Conservation (phyloP, 2,888 invertebrate genomes). For the Drosophila melanocephala region DNA sequence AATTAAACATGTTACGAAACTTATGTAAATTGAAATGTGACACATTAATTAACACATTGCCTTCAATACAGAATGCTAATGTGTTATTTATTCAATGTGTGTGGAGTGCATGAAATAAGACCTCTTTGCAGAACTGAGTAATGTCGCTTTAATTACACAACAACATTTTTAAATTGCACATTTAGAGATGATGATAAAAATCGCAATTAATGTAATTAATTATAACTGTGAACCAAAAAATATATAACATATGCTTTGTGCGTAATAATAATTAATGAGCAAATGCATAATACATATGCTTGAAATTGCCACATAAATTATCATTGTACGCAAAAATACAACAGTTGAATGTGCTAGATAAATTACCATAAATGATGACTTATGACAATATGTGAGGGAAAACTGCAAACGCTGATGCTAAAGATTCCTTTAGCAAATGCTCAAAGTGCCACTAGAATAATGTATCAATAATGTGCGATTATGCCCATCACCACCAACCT, state of each 20-base stretch:
- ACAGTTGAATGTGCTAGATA: conserved; percentile 11
- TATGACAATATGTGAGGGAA: not conserved
- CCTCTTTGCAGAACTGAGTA: conserved; percentile 56
- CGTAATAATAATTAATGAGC: conserved; percentile 53
- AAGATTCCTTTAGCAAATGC: conserved; percentile 16
- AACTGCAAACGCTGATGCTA: not conserved
- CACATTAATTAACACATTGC: conserved; percentile 60
- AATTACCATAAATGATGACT: conserved; percentile 12
- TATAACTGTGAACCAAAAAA: conserved; percentile 23
- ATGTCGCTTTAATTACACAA: conserved; percentile 61
- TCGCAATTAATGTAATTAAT: conserved; percentile 66
- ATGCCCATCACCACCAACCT: conserved; percentile 58
- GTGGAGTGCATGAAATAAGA: not conserved
- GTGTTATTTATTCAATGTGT: not conserved
- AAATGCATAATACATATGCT: conserved; percentile 51
- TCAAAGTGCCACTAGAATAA: conserved; percentile 58
- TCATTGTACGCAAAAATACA: conserved; percentile 1
- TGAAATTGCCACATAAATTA: conserved; percentile 44
- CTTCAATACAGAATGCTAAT: conserved; percentile 7
- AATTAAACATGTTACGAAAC: conserved; percentile 11
- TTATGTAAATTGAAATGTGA: conserved; percentile 23
- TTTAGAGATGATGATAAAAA: conserved; percentile 35
- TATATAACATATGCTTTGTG: conserved; percentile 34
- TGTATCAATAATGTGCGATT: conserved; percentile 73
- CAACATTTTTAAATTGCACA: conserved; percentile 35